A percentile compares a stretch with the other conserved stretches of the same genome.
Evolutionary conservation across 2,888 invertebrate genomes (phyloP).

Genomic region (Rhingia campestris): DNA sequence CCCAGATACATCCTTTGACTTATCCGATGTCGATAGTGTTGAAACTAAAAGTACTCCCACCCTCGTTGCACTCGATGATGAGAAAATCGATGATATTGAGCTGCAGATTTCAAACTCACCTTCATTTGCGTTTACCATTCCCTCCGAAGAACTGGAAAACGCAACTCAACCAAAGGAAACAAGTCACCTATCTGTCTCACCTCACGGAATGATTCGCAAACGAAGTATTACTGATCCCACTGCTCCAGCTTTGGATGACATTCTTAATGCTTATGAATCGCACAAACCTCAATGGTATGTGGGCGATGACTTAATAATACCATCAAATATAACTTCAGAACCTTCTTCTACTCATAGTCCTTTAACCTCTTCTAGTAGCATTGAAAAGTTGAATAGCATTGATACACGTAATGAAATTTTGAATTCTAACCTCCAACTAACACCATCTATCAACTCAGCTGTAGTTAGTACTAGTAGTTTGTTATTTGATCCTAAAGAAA

Average conservation of each 20-base stretch:
- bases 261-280: background rate
- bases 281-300: constrained; percentile 58
- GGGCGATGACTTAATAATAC: constrained; percentile 56
- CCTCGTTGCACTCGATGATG: background rate
- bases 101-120: constrained; percentile 1
- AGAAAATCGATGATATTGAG: too few relatives aligned
- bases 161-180: background rate
- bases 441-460: constrained; percentile 61
- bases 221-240: constrained; percentile 42
- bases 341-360: constrained; percentile 29
- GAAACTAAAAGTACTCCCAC: constrained; percentile 43
- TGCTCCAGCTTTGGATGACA: constrained; percentile 47
- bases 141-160: background rate
- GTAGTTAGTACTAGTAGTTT: constrained; percentile 77
- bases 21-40: constrained; percentile 61
- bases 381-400: constrained; percentile 52
- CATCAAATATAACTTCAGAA: constrained; percentile 30
- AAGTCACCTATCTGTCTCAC: background rate
- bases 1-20: constrained; percentile 63
- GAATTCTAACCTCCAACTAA: constrained; percentile 55
- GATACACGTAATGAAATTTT: constrained; percentile 59
- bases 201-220: constrained; percentile 29
- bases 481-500: constrained; percentile 63
- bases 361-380: constrained; percentile 52
- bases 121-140: background rate